phyloP scores from a whole-genome alignment of 2,888 invertebrate genomes.

The Uloborus plumipes region DNA sequence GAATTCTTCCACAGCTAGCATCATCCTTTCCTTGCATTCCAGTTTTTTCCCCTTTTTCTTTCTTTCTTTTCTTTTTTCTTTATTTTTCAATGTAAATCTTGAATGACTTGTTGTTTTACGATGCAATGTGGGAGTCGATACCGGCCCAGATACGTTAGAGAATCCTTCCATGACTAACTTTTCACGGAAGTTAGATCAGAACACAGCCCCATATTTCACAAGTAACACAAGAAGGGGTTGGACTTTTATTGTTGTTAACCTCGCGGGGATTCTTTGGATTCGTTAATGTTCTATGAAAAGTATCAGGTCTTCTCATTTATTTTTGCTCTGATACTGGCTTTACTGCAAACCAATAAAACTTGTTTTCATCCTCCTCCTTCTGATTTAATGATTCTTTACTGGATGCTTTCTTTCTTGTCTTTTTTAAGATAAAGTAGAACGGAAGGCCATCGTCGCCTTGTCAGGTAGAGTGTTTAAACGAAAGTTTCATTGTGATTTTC shows the following conservation, averaged over 20 bases:
- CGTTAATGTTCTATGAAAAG: slow-evolving; percentile 30
- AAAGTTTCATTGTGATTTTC: too few species aligned
- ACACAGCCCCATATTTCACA: slow-evolving; percentile 36
- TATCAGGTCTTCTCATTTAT: slow-evolving; percentile 31
- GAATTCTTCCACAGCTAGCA: too few species aligned
- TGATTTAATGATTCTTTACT: neutral
- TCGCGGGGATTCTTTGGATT: slow-evolving; percentile 29
- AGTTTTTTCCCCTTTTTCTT: too few species aligned
- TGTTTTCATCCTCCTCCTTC: neutral
- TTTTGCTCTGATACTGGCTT: neutral
- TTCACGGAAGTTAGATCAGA: slow-evolving; percentile 8
- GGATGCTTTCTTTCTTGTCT: slow-evolving; percentile 1
- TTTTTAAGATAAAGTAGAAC: slow-evolving; percentile 23
- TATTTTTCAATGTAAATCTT: neutral
- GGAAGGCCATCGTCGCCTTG: neutral
- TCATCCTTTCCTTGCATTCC: too few species aligned
- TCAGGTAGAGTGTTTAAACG: too few species aligned
- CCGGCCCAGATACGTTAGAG: slow-evolving; percentile 1
- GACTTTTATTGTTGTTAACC: slow-evolving; percentile 23
- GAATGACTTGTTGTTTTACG: slow-evolving; percentile 33
- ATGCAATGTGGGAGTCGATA: slow-evolving; percentile 12
- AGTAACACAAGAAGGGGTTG: slow-evolving; percentile 14
- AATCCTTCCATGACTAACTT: slow-evolving; percentile 40
- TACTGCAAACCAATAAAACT: slow-evolving; percentile 20
- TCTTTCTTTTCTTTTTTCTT: too few species aligned